Base-by-base conservation (phyloP, 1,140 invertebrate genomes). In the Rhizoglyphus robini region DNA sequence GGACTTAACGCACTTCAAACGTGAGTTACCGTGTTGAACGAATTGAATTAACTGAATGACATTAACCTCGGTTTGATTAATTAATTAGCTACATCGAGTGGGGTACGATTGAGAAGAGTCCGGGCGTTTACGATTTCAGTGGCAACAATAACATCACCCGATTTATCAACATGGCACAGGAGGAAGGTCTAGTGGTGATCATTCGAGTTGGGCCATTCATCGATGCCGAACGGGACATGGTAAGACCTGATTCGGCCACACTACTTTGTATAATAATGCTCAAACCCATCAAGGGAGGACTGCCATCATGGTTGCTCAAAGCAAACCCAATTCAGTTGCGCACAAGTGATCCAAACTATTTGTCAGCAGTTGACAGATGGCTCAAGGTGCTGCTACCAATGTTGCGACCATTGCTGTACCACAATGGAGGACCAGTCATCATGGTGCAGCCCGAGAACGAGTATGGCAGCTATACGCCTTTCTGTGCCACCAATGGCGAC, bases 151-250 rank as follows among this genome's bases (percentile, higher is more conserved):
- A 79, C 69, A 64, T 79, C 41, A 70, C 70, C 4, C 5, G 38
- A 30, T 69, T 96, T 32, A 73, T 79, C n/a, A 71, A 79, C 62
- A 95, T 93, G 73, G 91, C 90, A 0, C 80, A 89, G 68, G 83
- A 88, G 70, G 84, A 88, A 74, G 87, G 83, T 68, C 75, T 96
- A 25, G 75, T 86, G 20, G 88, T 95, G 0, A 83, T 96, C 25
- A 74, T 97, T 0, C 78, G 93, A 65, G 85, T 88, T 2, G 93
- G 93, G 0, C 93, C 94, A 0, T 97, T 90, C 69, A 94, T 96
- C 66, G 93, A 90, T 77, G 89, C 88, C 29, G 86, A 88, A 74
- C 79, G 84, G 76, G 86, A 88, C 68, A 82, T 86, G 75, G 36
- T 41, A 11, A 11, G 36, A 41, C n/a, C n/a, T n/a, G n/a, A n/a